These are phyloP conservation scores for Aphodius sticticus DNA, from an alignment of 2,888 invertebrate genomes.

Conservation along the genomic window DNA sequence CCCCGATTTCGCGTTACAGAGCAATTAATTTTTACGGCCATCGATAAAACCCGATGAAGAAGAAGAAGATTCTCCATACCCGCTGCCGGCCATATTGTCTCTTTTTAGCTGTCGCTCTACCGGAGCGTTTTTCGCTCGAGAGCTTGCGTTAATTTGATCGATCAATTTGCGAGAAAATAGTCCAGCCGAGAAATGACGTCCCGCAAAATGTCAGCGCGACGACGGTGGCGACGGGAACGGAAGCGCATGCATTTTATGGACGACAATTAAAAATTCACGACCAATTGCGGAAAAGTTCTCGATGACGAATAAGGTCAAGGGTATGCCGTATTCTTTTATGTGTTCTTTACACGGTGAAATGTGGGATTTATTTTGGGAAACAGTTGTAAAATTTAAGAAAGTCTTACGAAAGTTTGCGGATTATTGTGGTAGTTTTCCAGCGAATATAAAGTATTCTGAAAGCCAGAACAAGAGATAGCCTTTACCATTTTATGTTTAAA, in stretches of 20 bases:
- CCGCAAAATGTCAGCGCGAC: background rate
- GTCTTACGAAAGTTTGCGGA: background rate
- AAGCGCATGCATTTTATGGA: background rate
- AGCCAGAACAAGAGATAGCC: background rate
- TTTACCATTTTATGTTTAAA: no score
- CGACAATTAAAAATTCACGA: slow-evolving; percentile 4
- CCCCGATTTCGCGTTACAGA: background rate
- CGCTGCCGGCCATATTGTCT: background rate
- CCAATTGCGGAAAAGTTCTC: background rate
- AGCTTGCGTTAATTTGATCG: background rate
- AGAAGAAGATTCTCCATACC: background rate
- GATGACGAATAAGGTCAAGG: background rate
- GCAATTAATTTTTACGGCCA: background rate
- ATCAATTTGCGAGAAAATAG: background rate
- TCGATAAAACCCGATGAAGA: background rate
- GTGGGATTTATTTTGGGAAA: background rate
- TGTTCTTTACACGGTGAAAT: background rate
- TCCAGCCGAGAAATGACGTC: background rate
- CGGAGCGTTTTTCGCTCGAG: background rate
- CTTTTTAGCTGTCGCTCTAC: background rate
- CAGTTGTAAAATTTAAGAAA: background rate
- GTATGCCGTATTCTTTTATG: background rate
- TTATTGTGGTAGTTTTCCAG: background rate
- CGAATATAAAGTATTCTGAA: background rate
- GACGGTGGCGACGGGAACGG: background rate